These are phyloP conservation scores for Lasiommata megera DNA, from an alignment of 2,888 invertebrate genomes.

Conservation along the genomic window DNA sequence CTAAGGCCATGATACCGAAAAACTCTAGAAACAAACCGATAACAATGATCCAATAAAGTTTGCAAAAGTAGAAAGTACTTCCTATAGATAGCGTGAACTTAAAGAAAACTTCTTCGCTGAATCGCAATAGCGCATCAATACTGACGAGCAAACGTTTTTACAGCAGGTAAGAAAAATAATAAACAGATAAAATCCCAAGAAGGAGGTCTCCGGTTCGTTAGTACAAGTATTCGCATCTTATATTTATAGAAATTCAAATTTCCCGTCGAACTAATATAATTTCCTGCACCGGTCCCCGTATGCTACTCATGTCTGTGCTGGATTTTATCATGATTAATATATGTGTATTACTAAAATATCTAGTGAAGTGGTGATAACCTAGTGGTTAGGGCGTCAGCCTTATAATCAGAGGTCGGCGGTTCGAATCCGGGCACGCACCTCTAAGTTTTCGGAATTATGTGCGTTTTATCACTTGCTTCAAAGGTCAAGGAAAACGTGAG, in stretches of 20 bases:
- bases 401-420: too few relatives aligned
- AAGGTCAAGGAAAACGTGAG: too few relatives aligned
- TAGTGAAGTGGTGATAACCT: too few relatives aligned
- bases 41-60: background rate
- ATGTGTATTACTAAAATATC: too few relatives aligned
- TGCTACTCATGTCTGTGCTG: too few relatives aligned
- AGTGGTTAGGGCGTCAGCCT: too few relatives aligned
- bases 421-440: too few relatives aligned
- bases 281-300: too few relatives aligned
- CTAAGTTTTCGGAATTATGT: too few relatives aligned
- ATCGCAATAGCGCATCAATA: slow-evolving; percentile 3
- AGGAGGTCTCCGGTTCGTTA: background rate
- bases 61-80: background rate
- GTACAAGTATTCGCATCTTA: background rate
- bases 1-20: background rate
- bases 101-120: background rate
- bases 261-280: too few relatives aligned
- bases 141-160: background rate
- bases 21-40: background rate
- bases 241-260: background rate
- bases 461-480: too few relatives aligned
- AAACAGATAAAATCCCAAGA: background rate
- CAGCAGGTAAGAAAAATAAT: background rate
- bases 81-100: slow-evolving; percentile 1
- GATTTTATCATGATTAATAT: too few relatives aligned